Evolutionary conservation across 2,888 invertebrate species (phyloP), one percentile per base, ranked within the genome.

Genomic region (Tinea trinotella): DNA sequence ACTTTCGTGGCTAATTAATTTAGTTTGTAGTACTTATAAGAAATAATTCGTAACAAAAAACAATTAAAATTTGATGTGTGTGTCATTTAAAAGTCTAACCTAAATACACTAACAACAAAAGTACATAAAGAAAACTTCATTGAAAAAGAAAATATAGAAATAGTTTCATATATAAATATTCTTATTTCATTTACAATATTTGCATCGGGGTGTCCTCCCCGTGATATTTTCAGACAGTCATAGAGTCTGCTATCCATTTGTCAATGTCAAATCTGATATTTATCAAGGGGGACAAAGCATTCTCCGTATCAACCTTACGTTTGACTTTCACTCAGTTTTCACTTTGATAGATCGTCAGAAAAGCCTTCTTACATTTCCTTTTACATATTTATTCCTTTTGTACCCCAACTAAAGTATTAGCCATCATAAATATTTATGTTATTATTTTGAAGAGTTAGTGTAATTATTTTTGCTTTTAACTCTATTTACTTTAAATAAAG

Each of bases 311-410:
- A 15, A 50, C 50, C 50, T 50, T 50, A 50, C 50, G 24, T 50
- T 50, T 50, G 50, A 15, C 50, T 18, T 50, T 20, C 24, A 50
- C 20, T 48, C 22, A 24, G 24, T 22, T 48, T 48, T 48, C 19
- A 20, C 19, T 50, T 50, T 50, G 50, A 50, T 24, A 18, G 50
- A 50, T 50, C 18, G 50, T 50, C 50, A 50, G 15, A n/a, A 40
- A 40, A 6, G 40, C 15, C 30, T 15, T 12, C 40, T 40, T 40
- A 40, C 40, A 40, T 40, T 40, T 15, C n/a, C 30, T 30, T 30
- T 30, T 7, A 30, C 30, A 30, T 30, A 30, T 30, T 30, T 4
- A 4, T 30, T 7, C 30, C 7, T 30, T 30, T 22, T 22, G 22
- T 30, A n/a, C n/a, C 4, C 2, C 30, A 30, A 30, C 30, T 30